These are phyloP conservation scores for Leptobrachium ailaonicum DNA, from an alignment of 2,113 vertebrate genomes.

Conservation along the genomic window DNA sequence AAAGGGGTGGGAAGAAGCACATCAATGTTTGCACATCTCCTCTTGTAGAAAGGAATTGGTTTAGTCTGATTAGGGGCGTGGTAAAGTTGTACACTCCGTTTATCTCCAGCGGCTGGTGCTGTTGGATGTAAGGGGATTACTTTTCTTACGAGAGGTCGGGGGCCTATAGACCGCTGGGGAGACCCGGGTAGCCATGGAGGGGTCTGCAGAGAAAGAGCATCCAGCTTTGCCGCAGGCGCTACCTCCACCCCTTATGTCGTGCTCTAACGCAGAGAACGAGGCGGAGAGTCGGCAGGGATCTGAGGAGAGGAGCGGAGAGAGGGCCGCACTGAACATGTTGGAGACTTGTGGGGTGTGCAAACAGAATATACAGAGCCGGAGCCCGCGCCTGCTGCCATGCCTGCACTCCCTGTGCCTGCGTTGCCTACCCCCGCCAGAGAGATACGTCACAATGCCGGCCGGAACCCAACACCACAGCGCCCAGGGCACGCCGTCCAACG, in stretches of 20 bases:
- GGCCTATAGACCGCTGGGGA: conserved; percentile 13
- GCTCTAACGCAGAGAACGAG: conserved; percentile 86
- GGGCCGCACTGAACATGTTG: conserved; percentile 83
- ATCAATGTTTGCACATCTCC: not conserved
- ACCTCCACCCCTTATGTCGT: conserved; percentile 37
- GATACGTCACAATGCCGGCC: conserved; percentile 76
- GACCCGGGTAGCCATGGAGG: not conserved
- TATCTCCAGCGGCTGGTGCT: not conserved
- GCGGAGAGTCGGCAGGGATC: conserved; percentile 87
- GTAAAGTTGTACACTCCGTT: not conserved
- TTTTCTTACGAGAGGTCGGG: conserved; percentile 30
- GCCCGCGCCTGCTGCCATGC: conserved; percentile 91
- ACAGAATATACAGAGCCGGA: conserved; percentile 89
- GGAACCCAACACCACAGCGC: conserved; percentile 51
- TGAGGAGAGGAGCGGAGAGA: conserved; percentile 73
- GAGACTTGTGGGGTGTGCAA: conserved; percentile 91
- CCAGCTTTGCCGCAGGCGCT: conserved; percentile 29
- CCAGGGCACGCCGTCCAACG: conserved; percentile 54
- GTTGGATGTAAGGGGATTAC: conserved; percentile 22
- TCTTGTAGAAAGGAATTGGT: not conserved
- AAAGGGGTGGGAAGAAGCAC: not conserved
- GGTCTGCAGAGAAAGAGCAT: conserved; percentile 20
- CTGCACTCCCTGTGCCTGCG: conserved; percentile 92
- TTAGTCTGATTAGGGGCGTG: conserved; percentile 17
- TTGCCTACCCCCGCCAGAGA: conserved; percentile 83